These are phyloP conservation scores for Festucalex cinctus DNA, from an alignment of 2,113 vertebrate species.

Conservation along the genomic window DNA sequence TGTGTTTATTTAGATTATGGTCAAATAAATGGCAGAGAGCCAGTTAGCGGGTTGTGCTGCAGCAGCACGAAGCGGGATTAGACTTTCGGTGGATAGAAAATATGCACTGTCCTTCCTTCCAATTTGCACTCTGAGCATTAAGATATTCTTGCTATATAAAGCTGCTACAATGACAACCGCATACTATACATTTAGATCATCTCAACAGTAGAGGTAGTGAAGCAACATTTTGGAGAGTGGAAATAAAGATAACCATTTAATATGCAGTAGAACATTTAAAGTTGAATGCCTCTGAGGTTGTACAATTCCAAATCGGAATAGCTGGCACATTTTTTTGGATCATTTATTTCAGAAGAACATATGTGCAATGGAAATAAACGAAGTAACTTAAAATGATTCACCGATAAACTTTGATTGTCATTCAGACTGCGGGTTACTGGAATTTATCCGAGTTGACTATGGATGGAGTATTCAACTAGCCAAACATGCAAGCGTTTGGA, in stretches of 20 bases:
- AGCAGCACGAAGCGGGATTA: constrained; percentile 43
- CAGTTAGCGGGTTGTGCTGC: constrained; percentile 37
- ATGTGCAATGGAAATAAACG: too few species aligned
- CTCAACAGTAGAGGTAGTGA: background rate
- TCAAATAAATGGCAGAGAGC: constrained; percentile 53
- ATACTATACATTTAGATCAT: background rate
- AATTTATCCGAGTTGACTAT: too few species aligned
- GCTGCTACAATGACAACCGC: background rate
- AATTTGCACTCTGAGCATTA: constrained; percentile 1
- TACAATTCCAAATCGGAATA: background rate
- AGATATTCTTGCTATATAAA: background rate
- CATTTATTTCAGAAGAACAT: too few species aligned
- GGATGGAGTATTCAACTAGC: too few species aligned
- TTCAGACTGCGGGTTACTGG: too few species aligned
- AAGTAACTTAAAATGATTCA: too few species aligned
- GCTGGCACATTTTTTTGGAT: background rate
- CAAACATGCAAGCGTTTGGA: too few species aligned
- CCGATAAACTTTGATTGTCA: too few species aligned
- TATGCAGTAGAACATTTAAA: background rate
- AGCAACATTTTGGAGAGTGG: background rate
- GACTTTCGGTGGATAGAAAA: constrained; percentile 22
- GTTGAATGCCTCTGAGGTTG: background rate
- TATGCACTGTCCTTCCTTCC: constrained; percentile 8
- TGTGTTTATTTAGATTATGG: constrained; percentile 56
- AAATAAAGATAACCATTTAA: background rate